Evolutionary conservation across 2,888 invertebrate genomes (phyloP), one percentile per base, ranked within the genome.

Genomic region (Epinotia ramella): DNA sequence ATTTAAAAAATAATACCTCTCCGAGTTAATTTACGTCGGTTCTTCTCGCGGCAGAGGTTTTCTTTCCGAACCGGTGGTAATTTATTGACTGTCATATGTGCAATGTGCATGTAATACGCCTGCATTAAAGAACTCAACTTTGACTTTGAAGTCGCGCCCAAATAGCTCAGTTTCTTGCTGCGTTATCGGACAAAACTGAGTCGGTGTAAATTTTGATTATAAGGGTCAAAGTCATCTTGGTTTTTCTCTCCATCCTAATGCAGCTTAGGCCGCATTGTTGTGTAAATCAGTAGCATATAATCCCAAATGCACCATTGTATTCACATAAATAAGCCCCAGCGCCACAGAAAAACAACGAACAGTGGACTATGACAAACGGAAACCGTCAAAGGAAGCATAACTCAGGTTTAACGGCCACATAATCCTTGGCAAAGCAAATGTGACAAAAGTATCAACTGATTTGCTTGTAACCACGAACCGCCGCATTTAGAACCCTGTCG

Each of bases 371-470:
- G 28, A 56, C 59, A 62, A 64, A 66, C 68, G 78, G 79, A 78
- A 75, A 67, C 40, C 66, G 64, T 28, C 77, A 66, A 67, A 78
- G 71, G 78, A 78, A 76, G 63, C 78, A 77, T 81, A 78, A 80
- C 68, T 80, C 73, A 72, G 71, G 71, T 78, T 81, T 80, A 78
- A 79, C 67, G 77, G 67, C 76, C 77, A 78, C 77, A 77, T 78
- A 73, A 80, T 73, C 72, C 59, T 20, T 64, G 56, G 24, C 33
- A 66, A 57, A 24, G 62, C 33, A 33, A 33, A 70, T 62, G 44
- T 44, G 69, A 64, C 63, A 64, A 65, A 65, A 69, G 64, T 63
- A 49, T 46, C 56, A 20, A 57, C 53, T 16, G 68, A 57, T 59
- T 59, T 46, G 6, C 59, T 68, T 44, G 12, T 57, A 59, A 68